phyloP scores from a whole-genome alignment of 1,140 invertebrate genomes.

The Brachionus angularis region DNA sequence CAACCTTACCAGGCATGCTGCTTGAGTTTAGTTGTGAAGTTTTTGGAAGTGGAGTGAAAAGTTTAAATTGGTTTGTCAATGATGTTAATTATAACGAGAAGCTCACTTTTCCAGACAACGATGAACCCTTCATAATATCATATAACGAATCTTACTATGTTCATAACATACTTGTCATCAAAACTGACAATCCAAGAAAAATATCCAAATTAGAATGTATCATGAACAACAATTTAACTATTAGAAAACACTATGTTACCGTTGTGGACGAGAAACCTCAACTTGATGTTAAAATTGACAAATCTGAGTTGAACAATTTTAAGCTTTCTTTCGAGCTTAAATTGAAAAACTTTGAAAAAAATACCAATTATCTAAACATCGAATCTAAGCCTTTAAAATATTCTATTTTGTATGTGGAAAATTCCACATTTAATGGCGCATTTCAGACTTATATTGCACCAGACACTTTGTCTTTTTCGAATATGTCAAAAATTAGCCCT shows the following conservation, averaged over 20 bases:
- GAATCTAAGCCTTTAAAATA: not conserved
- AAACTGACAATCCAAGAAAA: not conserved
- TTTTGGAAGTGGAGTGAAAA: not conserved
- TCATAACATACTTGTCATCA: not conserved
- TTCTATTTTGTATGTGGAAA: slow-evolving; percentile 22
- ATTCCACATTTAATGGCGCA: slow-evolving; percentile 16
- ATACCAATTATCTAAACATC: not conserved
- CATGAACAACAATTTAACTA: slow-evolving; percentile 1
- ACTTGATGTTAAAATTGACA: slow-evolving; percentile 1
- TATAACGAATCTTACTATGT: not conserved
- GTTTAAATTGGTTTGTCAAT: slow-evolving; percentile 18
- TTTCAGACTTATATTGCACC: slow-evolving; percentile 16
- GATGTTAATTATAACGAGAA: not conserved
- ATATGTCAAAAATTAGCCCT: not conserved
- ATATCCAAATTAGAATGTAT: slow-evolving; percentile 18
- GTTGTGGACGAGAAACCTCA: slow-evolving; percentile 14
- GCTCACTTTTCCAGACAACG: not conserved
- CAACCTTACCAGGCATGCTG: not conserved
- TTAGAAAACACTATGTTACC: slow-evolving; percentile 11
- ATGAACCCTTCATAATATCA: not conserved
- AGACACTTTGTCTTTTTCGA: not conserved
- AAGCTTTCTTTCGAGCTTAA: slow-evolving; percentile 1
- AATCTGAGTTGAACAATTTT: slow-evolving; percentile 13
- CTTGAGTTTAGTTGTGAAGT: not conserved
- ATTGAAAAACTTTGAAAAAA: not conserved